Percentiles rank a stretch among this genome's conserved stretches.
Conservation (phyloP, 2,113 vertebrate species). For the Eidolon helvum region DNA sequence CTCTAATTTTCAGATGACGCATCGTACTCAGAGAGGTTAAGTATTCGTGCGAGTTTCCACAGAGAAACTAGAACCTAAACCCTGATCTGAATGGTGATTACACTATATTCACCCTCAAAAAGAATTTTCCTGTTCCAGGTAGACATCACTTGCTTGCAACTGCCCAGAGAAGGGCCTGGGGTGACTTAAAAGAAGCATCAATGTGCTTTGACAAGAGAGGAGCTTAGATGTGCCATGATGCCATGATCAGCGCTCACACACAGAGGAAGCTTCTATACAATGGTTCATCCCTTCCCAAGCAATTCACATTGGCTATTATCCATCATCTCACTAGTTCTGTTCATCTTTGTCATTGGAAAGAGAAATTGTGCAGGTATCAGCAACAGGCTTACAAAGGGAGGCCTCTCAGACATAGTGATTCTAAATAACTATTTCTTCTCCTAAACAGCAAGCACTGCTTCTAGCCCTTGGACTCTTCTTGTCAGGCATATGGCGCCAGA, state of each 20-base stretch:
- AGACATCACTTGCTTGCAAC: neutral
- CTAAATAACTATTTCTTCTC: neutral
- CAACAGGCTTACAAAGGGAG: neutral
- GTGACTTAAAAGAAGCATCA: neutral
- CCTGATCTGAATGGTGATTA: neutral
- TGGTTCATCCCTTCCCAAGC: neutral
- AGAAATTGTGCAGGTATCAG: neutral
- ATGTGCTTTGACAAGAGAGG: neutral
- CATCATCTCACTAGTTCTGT: no score
- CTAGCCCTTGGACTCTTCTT: neutral
- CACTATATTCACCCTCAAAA: accelerated
- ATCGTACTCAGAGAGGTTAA: neutral
- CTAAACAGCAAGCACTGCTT: neutral
- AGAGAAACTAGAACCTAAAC: neutral
- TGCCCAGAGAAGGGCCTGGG: neutral
- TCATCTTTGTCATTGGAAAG: neutral
- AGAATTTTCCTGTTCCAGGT: neutral
- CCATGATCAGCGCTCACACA: accelerated
- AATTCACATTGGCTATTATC: neutral
- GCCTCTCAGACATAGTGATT: neutral
- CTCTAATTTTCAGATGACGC: neutral
- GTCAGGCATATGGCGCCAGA: accelerated
- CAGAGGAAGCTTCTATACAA: no score
- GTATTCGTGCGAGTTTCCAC: neutral
- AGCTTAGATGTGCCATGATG: neutral